Conservation (phyloP, 1,140 invertebrate genomes). For the Cardiocondyla obscurior region DNA sequence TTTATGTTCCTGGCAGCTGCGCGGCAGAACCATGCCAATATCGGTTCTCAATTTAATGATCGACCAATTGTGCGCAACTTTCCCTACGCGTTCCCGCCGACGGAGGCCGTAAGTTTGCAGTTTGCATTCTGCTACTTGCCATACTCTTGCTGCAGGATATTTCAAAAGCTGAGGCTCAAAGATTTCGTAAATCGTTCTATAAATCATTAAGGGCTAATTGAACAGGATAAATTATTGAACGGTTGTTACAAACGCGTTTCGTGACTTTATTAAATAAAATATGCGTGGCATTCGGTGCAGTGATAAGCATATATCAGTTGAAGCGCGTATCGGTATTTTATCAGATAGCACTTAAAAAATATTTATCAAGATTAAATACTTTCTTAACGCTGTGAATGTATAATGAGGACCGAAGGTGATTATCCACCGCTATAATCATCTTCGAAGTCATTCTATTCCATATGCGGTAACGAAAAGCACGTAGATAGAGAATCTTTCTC, state of each 20-base stretch:
- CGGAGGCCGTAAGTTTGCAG: conserved; percentile 25
- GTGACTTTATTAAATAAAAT: not conserved
- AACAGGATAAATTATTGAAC: not conserved
- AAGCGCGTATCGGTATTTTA: not conserved
- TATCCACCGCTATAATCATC: not conserved
- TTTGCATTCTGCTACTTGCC: conserved; percentile 16
- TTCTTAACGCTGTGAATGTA: not conserved
- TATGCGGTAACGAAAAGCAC: not conserved
- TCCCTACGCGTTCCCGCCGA: not conserved
- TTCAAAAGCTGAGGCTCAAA: not conserved
- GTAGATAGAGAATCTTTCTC: not conserved
- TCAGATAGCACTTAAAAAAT: not conserved
- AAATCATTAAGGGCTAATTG: not conserved
- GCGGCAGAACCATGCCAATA: conserved; percentile 81
- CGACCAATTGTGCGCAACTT: conserved; percentile 64
- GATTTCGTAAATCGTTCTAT: not conserved
- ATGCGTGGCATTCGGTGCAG: not conserved
- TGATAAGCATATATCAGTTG: not conserved
- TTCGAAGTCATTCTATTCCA: not conserved
- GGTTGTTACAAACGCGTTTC: not conserved
- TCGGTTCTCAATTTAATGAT: conserved; percentile 82
- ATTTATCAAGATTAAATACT: not conserved
- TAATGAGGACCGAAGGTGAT: not conserved
- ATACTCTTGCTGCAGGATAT: not conserved
- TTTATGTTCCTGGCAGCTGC: conserved; percentile 83